Conservation (phyloP, 2,888 invertebrate genomes). For the Lydus trimaculatus region DNA sequence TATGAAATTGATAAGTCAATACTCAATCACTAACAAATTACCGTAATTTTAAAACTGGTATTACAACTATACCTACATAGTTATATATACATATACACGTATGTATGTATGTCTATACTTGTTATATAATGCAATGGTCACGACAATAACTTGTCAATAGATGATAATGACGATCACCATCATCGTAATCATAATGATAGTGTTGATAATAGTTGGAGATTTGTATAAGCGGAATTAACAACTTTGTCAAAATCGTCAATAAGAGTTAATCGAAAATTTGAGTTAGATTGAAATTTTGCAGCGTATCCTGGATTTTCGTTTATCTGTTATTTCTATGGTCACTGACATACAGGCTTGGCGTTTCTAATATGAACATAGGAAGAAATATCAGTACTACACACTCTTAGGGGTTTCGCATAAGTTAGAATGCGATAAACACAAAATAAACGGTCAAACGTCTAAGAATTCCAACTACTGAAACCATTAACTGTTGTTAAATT, state of each 20-base stretch:
- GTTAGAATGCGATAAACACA: too few relatives aligned
- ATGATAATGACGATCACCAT: neutral
- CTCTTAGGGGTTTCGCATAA: too few relatives aligned
- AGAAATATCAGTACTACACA: too few relatives aligned
- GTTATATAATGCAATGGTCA: conserved; percentile 31
- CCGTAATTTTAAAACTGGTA: conserved; percentile 34
- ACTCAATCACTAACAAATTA: conserved; percentile 34
- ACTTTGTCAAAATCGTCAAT: neutral
- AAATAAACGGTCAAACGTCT: too few relatives aligned
- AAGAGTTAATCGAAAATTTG: neutral
- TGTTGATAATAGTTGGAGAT: neutral
- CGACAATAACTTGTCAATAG: conserved; percentile 11
- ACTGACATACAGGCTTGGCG: too few relatives aligned
- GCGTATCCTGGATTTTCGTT: too few relatives aligned
- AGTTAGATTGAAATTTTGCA: neutral
- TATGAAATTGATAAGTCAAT: conserved; percentile 31
- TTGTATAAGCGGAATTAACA: neutral
- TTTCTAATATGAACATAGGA: too few relatives aligned
- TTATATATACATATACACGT: neutral
- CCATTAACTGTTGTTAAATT: too few relatives aligned
- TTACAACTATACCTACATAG: conserved; percentile 18
- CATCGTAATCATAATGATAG: neutral
- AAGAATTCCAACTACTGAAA: too few relatives aligned
- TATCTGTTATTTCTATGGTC: too few relatives aligned
- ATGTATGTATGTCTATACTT: neutral